Evolutionary conservation across 2,113 vertebrate genomes (phyloP), one percentile per base, ranked within the genome.

Genomic region (Isurus oxyrinchus): DNA sequence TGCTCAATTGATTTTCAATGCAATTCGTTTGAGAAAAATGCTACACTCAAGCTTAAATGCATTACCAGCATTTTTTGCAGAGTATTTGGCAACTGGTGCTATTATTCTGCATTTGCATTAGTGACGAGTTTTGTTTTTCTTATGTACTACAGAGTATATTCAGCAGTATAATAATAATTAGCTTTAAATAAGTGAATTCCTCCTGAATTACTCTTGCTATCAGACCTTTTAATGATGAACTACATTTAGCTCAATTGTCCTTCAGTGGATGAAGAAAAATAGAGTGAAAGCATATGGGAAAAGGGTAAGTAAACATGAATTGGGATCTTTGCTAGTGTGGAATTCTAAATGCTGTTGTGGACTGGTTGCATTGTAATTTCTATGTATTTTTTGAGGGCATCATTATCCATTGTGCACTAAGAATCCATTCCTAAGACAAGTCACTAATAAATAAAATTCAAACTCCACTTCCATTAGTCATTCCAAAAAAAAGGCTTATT

Each of bases 1-100:
- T 76, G 94, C 67, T 55, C 94, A 72, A 95, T 95, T 95, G 94
- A 95, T 95, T 95, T 95, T 95, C 94, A 95, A 76, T 95, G 94
- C 67, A 72, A 95, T 95, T 95, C 49, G 76, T 95, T 95, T 95
- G 66, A 72, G 21, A 16, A 94, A 94, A 67, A 67, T 11, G 44
- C 66, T 1, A 49, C 44, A 27, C 40, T 55, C 25, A 27, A 72
- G 67, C 66, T 72, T 55, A 95, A 55, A 72, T 72, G 94, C 94
- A 66, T 31, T 66, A 94, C 16, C 91, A 63, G 49, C 44, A 72
- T 55, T 53, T 72, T 72, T 31, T 7, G 35, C 55, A 35, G 40
- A 10, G 8, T 63, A 49, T 95, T 95, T 95, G 11, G 67, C 66
- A 95, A 95, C 66, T 72, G 40, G 44, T 95, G 94, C 66, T 72